Percentiles rank a stretch among this genome's conserved stretches.
These are phyloP conservation scores for Phenganax stokvisi DNA, from an alignment of 92 coral and sea anemone genomes.

Conservation along the genomic window DNA sequence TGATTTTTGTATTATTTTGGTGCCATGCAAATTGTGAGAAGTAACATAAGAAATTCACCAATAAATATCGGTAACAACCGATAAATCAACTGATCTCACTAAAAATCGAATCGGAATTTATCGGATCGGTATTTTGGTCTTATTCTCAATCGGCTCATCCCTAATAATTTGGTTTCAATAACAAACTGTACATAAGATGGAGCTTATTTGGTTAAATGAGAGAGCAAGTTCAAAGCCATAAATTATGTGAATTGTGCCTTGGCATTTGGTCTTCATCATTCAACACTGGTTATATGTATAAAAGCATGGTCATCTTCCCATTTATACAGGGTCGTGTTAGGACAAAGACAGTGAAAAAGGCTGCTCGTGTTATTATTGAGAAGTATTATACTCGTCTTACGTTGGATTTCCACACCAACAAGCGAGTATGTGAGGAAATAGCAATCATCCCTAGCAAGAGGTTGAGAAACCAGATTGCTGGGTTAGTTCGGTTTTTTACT, in stretches of 20 bases:
- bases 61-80: too few relatives aligned
- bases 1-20: too few relatives aligned
- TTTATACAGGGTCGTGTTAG: slow-evolving; percentile 89
- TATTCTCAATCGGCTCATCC: too few relatives aligned
- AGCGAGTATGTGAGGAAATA: slow-evolving; percentile 96
- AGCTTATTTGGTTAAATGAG: not conserved
- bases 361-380: slow-evolving; percentile 94
- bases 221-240: not conserved
- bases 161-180: too few relatives aligned
- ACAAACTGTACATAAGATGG: too few relatives aligned
- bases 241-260: not conserved
- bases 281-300: not conserved
- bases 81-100: too few relatives aligned
- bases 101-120: too few relatives aligned
- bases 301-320: not conserved
- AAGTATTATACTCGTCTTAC: slow-evolving; percentile 96
- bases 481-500: slow-evolving; percentile 50
- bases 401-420: slow-evolving; percentile 93
- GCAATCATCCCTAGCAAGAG: slow-evolving; percentile 99
- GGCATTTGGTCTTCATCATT: not conserved
- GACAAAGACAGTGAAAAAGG: slow-evolving; percentile 98
- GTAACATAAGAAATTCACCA: too few relatives aligned
- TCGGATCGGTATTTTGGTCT: too few relatives aligned
- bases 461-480: slow-evolving; percentile 92
- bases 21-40: too few relatives aligned